Evolutionary conservation across 2,888 invertebrate genomes (phyloP), one percentile per base, ranked within the genome.

Genomic region (Patella depressa): DNA sequence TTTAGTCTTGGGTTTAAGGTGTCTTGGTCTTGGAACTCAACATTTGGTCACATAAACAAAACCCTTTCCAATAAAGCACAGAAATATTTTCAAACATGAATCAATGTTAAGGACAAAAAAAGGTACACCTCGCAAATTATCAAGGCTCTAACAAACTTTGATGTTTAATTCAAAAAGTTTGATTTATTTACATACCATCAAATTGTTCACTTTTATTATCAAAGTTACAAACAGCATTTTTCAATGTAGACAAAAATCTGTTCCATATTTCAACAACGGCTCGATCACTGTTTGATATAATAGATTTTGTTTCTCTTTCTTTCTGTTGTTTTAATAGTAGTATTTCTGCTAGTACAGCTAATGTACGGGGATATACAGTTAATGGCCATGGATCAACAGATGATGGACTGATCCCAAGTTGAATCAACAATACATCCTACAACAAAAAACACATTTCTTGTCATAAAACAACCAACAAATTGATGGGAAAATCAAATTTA

Each of bases 241-340:
- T 96, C 78, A 98, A 93, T 0, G 97, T 97, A 87, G 96, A 96
- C 14, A 98, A 94, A 24, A 98, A 93, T 89, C 96, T 94, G 90
- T 96, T 96, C 97, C 98, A 98, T 90, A 98, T 97, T 74, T 95
- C 95, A 69, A 97, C 95, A 84, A 97, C 97, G 53, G 96, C 95
- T 54, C 95, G 95, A 93, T 98, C 98, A 19, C 79, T 78, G 87
- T 97, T 97, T 73, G 95, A 94, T 79, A 96, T 95, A 53, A 95
- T 94, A 89, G 96, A 95, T 83, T 91, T 90, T 71, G 90, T 89
- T 77, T 90, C 90, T 12, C 89, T 80, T 78, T 91, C 90, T 95
- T 93, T 84, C 85, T 91, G 91, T 80, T 92, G 92, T 72, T 89
- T 86, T 45, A 91, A 85, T 24, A 98, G 91, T 55, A 98, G 93